Evolutionary conservation across 2,888 invertebrate genomes (phyloP).

Genomic region (Glyphotaelius pellucidus): DNA sequence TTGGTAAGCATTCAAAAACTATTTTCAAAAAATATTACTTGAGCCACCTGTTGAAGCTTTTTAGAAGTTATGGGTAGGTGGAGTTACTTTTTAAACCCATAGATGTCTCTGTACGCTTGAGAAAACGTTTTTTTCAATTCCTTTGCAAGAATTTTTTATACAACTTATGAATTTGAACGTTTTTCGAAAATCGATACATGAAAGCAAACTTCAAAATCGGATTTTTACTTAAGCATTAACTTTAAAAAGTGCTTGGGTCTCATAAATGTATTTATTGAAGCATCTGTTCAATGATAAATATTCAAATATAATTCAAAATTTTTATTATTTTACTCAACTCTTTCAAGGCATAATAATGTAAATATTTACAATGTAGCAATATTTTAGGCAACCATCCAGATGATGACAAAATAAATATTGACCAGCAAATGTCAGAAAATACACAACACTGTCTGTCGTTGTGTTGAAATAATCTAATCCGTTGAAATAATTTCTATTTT

Average conservation of each 20-base stretch:
- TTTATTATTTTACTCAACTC: background rate
- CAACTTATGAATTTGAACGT: background rate
- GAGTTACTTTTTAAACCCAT: background rate
- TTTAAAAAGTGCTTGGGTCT: background rate
- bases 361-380: background rate
- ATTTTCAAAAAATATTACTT: background rate
- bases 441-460: background rate
- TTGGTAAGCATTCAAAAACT: background rate
- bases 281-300: slow-evolving; percentile 6
- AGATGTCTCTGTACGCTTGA: background rate
- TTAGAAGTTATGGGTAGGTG: background rate
- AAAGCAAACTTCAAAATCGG: background rate
- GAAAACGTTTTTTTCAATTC: background rate
- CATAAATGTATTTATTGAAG: background rate
- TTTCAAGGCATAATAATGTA: background rate
- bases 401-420: slow-evolving; percentile 15
- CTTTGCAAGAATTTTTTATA: background rate
- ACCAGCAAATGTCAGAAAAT: background rate
- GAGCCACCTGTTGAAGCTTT: background rate
- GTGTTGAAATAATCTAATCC: background rate
- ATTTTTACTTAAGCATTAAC: too few relatives aligned
- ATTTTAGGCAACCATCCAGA: slow-evolving; percentile 7
- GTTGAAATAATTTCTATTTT: background rate
- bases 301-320: background rate
- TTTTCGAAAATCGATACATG: background rate